These are phyloP conservation scores for Neolamprologus cancellatus DNA, from an alignment of 2,113 vertebrate species.

Conservation along the genomic window DNA sequence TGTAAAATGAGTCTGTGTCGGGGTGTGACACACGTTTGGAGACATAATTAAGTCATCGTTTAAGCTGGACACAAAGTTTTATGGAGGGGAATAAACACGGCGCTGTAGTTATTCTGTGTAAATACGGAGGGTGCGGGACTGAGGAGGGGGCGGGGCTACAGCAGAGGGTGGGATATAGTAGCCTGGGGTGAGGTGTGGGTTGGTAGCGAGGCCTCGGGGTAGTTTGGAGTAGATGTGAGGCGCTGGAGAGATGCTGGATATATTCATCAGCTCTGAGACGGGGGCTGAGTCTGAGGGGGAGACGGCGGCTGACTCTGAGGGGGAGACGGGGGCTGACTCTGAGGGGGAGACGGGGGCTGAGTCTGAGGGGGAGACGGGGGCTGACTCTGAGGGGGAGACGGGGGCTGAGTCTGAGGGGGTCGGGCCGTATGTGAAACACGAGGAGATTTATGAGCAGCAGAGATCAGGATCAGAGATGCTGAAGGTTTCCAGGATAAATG, in stretches of 20 bases:
- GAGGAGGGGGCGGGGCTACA: neutral
- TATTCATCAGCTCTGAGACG: neutral
- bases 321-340: neutral
- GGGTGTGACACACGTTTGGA: neutral
- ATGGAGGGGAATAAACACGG: neutral
- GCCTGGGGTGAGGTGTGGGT: neutral
- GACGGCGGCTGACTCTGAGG: neutral
- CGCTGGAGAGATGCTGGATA: neutral
- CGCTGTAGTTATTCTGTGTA: neutral
- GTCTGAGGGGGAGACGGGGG: neutral
- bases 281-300: neutral
- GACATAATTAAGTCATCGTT: neutral
- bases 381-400: no score
- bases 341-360: neutral
- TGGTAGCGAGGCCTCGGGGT: neutral
- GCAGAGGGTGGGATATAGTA: neutral
- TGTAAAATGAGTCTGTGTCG: neutral
- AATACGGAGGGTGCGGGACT: neutral
- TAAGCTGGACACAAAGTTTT: neutral
- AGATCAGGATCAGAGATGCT: no score
- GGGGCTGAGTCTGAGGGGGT: no score
- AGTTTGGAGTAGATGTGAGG: neutral
- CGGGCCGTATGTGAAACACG: no score
- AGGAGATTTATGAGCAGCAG: no score
- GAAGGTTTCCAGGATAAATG: no score